Conservation (phyloP, 2,888 invertebrate genomes). For the Scaptomyza flava region DNA sequence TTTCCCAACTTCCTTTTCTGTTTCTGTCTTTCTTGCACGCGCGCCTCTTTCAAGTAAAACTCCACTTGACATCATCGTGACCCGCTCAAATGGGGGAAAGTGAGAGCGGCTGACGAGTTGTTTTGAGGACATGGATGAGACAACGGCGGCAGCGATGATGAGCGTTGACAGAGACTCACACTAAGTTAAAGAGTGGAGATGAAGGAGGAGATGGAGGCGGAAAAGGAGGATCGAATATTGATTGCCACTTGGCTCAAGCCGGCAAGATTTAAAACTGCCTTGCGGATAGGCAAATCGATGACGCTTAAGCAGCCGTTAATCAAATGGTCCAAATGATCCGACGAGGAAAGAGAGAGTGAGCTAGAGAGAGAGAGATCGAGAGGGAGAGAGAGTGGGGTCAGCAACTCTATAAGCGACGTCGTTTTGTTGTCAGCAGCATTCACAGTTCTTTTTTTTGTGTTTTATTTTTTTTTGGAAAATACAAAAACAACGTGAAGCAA, state of each 20-base stretch:
- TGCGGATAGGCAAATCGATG: conserved; percentile 58
- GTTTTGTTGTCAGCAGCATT: conserved; percentile 10
- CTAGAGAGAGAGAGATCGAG: neutral
- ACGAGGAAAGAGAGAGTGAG: no score
- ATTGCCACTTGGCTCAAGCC: conserved; percentile 48
- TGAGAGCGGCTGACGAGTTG: conserved; percentile 57
- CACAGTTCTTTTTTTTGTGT: neutral
- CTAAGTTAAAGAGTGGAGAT: neutral
- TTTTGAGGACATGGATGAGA: conserved; percentile 16
- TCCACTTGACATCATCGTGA: conserved; percentile 71
- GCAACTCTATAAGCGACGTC: conserved; percentile 1
- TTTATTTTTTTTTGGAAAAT: conserved; percentile 44
- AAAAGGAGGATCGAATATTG: conserved; percentile 29
- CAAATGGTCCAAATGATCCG: conserved; percentile 16
- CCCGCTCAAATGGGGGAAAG: conserved; percentile 56
- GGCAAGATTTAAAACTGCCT: conserved; percentile 38
- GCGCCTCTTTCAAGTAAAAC: conserved; percentile 64
- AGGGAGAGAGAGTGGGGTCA: neutral
- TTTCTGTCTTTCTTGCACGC: neutral
- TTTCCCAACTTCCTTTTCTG: conserved; percentile 60
- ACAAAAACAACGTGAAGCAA: conserved; percentile 35
- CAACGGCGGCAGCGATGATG: conserved; percentile 8
- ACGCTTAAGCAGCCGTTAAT: conserved; percentile 61
- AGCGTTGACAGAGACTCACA: conserved; percentile 60
- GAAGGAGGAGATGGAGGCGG: neutral